These are phyloP conservation scores for Pteronura brasiliensis DNA, from an alignment of 2,113 vertebrate species.

Conservation along the genomic window DNA sequence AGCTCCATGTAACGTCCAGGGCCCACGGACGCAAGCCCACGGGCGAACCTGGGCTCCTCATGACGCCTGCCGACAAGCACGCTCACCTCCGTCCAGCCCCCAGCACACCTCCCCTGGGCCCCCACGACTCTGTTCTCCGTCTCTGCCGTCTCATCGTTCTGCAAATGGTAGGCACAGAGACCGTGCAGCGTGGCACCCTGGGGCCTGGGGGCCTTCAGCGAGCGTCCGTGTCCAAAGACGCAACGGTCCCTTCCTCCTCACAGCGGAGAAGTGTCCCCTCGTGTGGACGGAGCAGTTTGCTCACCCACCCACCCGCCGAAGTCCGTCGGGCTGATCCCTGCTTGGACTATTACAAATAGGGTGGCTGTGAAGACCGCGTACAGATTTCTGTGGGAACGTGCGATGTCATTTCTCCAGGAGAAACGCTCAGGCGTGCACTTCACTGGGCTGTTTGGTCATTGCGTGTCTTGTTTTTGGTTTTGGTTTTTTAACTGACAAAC, in stretches of 20 bases:
- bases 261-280: not conserved
- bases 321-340: not conserved
- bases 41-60: not conserved
- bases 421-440: not conserved
- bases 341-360: not conserved
- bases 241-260: not conserved
- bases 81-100: not conserved
- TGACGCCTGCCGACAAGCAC: no score
- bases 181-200: rapidly evolving
- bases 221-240: no score
- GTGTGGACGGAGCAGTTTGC: rapidly evolving
- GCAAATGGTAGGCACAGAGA: not conserved
- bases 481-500: no score
- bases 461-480: not conserved
- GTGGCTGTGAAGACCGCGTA: not conserved
- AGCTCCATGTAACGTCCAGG: not conserved
- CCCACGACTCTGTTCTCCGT: not conserved
- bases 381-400: not conserved
- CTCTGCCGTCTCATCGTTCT: not conserved
- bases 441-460: not conserved
- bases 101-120: no score
- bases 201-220: not conserved
- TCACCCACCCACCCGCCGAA: not conserved
- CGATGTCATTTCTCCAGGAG: not conserved
- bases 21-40: no score